A percentile compares a stretch with the other conserved stretches of the same genome.
phyloP scores from a whole-genome alignment of 2,888 invertebrate species.

The Yponomeuta malinellus region DNA sequence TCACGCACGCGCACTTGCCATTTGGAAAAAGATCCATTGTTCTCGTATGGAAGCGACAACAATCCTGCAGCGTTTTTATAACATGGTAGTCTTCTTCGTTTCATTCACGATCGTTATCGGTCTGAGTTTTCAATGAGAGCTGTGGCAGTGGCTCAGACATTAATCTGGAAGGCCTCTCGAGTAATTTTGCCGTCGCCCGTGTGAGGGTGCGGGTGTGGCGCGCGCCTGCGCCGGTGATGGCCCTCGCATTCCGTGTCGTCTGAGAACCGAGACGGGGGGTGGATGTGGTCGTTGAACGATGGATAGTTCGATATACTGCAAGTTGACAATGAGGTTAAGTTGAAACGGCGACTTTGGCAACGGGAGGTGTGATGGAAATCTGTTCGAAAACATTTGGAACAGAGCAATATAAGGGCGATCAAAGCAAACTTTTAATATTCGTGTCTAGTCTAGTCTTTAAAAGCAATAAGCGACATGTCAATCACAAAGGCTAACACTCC shows the following conservation, averaged over 20 bases:
- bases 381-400: not conserved
- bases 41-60: too few relatives aligned
- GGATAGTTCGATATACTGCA: constrained; percentile 85
- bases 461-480: not conserved
- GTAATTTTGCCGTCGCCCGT: constrained; percentile 68
- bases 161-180: constrained; percentile 86
- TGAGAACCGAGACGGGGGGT: constrained; percentile 91
- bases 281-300: constrained; percentile 88
- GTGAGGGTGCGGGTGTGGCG: constrained; percentile 34
- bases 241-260: constrained; percentile 81
- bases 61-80: too few relatives aligned
- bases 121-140: not conserved
- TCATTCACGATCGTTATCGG: not conserved
- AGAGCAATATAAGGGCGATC: not conserved
- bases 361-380: not conserved
- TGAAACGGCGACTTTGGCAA: not conserved
- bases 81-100: not conserved
- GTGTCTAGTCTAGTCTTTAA: not conserved
- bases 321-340: constrained; percentile 18
- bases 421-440: not conserved
- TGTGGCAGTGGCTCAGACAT: constrained; percentile 73
- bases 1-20: too few relatives aligned
- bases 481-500: not conserved
- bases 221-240: constrained; percentile 54
- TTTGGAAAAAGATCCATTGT: too few relatives aligned